Evolutionary conservation across 2,797 vertebrate genomes (phyloP), one percentile per base, ranked within the genome.

Genomic region (Vespertilio murinus): DNA sequence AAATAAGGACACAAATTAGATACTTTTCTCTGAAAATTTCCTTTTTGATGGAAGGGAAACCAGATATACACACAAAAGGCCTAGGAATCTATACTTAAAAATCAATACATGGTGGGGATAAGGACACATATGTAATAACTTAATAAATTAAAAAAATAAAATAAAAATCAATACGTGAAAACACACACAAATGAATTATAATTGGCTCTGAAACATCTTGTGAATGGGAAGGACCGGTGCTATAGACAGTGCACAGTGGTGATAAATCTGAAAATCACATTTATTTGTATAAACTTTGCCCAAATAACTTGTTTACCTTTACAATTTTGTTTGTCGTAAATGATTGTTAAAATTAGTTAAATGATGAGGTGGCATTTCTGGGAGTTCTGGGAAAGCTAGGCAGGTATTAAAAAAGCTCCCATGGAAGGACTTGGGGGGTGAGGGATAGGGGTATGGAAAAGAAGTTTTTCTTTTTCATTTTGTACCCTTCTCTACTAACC

Each of bases 301-400:
- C 67, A 40, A 5, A 28, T 42, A 17, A 67, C 65, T 69, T 94
- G 75, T 71, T 94, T 95, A 74, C 70, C 22, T 95, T 94, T 45
- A 84, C 9, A 79, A 3, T 77, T 69, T n/a, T 79, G 38, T 69
- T 86, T 84, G 12, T 91, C 73, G 80, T 94, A 88, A 85, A 38
- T 90, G 75, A 71, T 33, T 85, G 23, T 95, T 95, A 93, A 78
- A 94, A 64, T 93, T 77, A 80, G 61, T 77, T 93, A 8, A 42
- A 25, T n/a, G 25, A 40, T 49, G 49, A 61, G 23, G 6, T n/a
- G 25, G 90, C 25, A 22, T 38, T 79, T 54, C 67, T 88, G 42
- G 33, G 64, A 38, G 28, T 91, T 83, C 42, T 83, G 73, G 69
- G 54, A 77, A 75, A 90, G 64, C 70, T 90, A 78, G 20, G 89